phyloP scores from a whole-genome alignment of 35 echinoderm and acorn worm species.

The Chiridota heheva region DNA sequence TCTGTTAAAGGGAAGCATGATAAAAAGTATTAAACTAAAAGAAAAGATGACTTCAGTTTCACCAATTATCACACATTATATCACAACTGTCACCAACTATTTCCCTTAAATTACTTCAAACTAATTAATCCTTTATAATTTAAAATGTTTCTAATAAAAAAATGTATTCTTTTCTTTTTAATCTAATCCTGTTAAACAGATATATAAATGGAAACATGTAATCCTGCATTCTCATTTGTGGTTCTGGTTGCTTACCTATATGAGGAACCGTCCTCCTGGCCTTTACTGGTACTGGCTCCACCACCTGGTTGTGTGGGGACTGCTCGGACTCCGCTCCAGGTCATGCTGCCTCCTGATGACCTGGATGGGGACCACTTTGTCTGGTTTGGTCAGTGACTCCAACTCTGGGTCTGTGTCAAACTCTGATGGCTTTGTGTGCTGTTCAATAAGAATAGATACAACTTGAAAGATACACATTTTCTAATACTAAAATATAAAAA shows the following conservation, averaged over 20 bases:
- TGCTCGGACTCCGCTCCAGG: slow-evolving; percentile 95
- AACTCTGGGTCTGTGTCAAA: slow-evolving; percentile 98
- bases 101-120: no score
- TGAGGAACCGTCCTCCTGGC: slow-evolving; percentile 74
- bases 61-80: no score
- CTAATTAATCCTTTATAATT: no score
- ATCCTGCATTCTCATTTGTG: no score
- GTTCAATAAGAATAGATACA: slow-evolving; percentile 4
- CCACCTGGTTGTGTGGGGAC: slow-evolving; percentile 93
- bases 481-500: not conserved
- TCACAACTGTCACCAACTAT: no score
- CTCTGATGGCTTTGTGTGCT: slow-evolving; percentile 76
- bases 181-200: no score
- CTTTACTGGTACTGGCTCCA: slow-evolving; percentile 94
- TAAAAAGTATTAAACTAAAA: not conserved
- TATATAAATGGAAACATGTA: no score
- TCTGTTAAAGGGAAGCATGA: slow-evolving; percentile 2
- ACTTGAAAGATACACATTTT: not conserved
- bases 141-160: no score
- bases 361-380: slow-evolving; percentile 89
- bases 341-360: slow-evolving; percentile 90
- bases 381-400: slow-evolving; percentile 84
- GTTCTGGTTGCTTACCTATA: slow-evolving; percentile 92
- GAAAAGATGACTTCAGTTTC: no score
- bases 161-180: no score